phyloP scores from a whole-genome alignment of 2,113 vertebrate genomes.

The Mastomys natalensis region DNA sequence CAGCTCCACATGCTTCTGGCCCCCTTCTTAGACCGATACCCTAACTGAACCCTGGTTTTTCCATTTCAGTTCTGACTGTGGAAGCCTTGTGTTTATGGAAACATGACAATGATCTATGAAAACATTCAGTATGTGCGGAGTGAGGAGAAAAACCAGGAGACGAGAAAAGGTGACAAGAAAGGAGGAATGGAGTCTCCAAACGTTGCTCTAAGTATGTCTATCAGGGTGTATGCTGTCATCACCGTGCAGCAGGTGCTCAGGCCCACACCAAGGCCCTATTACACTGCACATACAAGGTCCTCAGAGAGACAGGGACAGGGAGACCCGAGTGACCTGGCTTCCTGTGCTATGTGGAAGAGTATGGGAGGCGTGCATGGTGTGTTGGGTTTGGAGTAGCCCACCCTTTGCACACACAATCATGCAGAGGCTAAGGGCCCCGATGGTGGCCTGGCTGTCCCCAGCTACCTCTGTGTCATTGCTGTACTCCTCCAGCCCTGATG shows the following conservation, averaged over 20 bases:
- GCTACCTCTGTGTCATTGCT: background rate
- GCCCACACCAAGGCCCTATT: background rate
- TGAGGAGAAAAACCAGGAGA: background rate
- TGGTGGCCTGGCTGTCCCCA: background rate
- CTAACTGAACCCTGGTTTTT: background rate
- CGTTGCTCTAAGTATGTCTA: background rate
- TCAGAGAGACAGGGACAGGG: background rate
- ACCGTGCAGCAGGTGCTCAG: no score
- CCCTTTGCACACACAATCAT: background rate
- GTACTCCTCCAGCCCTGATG: background rate
- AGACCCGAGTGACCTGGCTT: background rate
- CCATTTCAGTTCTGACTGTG: background rate
- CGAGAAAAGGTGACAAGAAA: conserved; percentile 42
- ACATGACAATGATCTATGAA: conserved; percentile 34
- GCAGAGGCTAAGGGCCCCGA: background rate
- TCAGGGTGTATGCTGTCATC: background rate
- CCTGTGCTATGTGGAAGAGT: background rate
- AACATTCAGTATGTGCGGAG: conserved; percentile 41
- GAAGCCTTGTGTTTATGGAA: background rate
- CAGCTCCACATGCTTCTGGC: background rate
- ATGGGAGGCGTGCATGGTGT: background rate
- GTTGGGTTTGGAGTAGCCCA: background rate
- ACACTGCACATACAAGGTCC: background rate
- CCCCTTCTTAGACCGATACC: background rate
- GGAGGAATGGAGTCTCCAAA: background rate